Conservation (phyloP, 1,140 invertebrate species). For the Drosophila ogumai region DNA sequence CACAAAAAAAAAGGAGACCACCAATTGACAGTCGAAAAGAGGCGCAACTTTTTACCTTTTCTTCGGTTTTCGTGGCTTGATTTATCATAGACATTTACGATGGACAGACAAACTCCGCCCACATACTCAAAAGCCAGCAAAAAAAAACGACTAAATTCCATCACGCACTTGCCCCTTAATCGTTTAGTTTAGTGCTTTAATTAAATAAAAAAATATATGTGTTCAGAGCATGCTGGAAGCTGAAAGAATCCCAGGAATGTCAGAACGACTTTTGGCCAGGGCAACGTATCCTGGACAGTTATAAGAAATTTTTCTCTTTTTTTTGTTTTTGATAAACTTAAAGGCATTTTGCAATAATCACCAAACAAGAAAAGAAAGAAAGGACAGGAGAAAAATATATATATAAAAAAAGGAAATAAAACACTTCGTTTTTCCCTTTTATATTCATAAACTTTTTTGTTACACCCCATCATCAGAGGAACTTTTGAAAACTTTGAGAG, state of each 20-base stretch:
- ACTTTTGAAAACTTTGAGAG: slow-evolving; percentile 42
- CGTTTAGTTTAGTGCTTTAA: slow-evolving; percentile 49
- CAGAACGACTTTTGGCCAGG: slow-evolving; percentile 26
- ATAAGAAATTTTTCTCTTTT: slow-evolving; percentile 36
- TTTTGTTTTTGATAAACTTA: slow-evolving; percentile 40
- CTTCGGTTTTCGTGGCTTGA: slow-evolving; percentile 26
- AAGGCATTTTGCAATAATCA: slow-evolving; percentile 58
- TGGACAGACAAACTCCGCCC: slow-evolving; percentile 17
- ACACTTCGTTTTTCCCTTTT: slow-evolving; percentile 26
- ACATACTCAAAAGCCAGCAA: not conserved
- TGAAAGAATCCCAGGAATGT: slow-evolving; percentile 30
- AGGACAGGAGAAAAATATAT: slow-evolving; percentile 14
- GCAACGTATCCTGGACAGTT: slow-evolving; percentile 11
- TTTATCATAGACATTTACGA: slow-evolving; percentile 52
- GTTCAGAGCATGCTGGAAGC: slow-evolving; percentile 14
- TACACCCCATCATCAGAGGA: slow-evolving; percentile 38
- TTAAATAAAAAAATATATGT: slow-evolving; percentile 57
- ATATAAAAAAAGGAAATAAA: slow-evolving; percentile 15
- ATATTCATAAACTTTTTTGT: slow-evolving; percentile 54
- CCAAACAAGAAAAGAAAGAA: not conserved
- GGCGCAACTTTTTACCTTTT: slow-evolving; percentile 17
- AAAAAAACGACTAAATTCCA: slow-evolving; percentile 24
- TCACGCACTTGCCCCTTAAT: slow-evolving; percentile 42
- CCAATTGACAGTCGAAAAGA: slow-evolving; percentile 4
- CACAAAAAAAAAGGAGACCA: slow-evolving; percentile 3